Percentiles rank a stretch among this genome's conserved stretches.
Evolutionary conservation across 2,797 vertebrate species (phyloP).

Genomic region (Otolemur crassicaudatus): DNA sequence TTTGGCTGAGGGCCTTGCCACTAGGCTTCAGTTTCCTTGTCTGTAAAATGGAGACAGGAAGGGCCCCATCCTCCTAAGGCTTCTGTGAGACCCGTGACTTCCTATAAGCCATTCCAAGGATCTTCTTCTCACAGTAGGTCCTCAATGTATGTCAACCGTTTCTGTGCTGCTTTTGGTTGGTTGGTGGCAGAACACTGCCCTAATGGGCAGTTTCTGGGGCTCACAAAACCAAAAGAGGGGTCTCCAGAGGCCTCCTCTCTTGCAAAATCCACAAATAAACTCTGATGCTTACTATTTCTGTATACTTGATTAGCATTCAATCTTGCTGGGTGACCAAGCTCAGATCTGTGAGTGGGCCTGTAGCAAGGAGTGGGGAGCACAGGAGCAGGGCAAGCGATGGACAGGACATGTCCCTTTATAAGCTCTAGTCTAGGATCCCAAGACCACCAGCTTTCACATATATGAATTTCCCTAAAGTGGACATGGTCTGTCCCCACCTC

Average conservation of each 20-base stretch:
- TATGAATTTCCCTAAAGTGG: background rate
- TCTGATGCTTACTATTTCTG: background rate
- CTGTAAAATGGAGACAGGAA: background rate
- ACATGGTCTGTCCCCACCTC: background rate
- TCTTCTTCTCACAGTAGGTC: background rate
- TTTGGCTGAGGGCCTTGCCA: background rate
- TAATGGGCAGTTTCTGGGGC: background rate
- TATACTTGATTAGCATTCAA: background rate
- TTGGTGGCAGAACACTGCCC: background rate
- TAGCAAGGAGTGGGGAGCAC: background rate
- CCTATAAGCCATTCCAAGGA: accelerated
- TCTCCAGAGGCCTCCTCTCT: background rate
- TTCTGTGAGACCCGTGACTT: background rate
- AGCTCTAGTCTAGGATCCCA: background rate
- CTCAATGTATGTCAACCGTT: background rate
- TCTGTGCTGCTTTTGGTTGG: background rate
- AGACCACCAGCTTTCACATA: background rate
- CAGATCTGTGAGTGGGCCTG: background rate
- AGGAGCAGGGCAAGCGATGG: background rate
- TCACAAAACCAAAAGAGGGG: background rate
- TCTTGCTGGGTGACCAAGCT: background rate
- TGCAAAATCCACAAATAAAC: constrained; percentile 37
- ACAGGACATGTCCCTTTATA: background rate
- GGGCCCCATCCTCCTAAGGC: background rate
- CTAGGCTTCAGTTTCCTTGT: constrained; percentile 43